Percentiles rank a stretch among this genome's conserved stretches.
Conservation (phyloP, 2,888 invertebrate species). For the Brachylomia viminalis region DNA sequence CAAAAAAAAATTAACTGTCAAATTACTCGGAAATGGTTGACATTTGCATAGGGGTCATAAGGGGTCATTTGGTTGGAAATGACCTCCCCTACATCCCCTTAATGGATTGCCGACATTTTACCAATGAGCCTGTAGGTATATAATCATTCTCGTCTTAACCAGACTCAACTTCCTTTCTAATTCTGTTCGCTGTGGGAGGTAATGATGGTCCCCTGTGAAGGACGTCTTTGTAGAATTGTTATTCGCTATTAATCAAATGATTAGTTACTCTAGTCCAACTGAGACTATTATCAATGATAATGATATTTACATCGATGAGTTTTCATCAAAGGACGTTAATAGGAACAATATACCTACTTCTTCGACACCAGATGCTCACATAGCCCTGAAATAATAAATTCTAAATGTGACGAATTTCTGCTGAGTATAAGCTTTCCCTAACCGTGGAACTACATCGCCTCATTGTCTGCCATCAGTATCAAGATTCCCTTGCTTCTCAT, state of each 20-base stretch:
- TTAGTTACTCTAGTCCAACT: neutral
- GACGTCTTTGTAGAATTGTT: too few species aligned
- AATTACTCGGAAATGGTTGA: too few species aligned
- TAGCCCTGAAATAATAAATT: neutral
- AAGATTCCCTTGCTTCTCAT: neutral
- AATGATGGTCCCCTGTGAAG: neutral
- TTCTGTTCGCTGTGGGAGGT: neutral
- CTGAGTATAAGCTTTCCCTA: too few species aligned
- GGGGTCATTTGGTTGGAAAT: too few species aligned
- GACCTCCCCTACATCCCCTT: too few species aligned
- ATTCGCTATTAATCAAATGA: neutral
- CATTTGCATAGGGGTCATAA: too few species aligned
- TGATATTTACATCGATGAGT: too few species aligned
- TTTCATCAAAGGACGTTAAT: neutral
- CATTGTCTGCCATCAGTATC: neutral
- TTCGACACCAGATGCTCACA: too few species aligned
- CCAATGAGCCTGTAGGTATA: too few species aligned
- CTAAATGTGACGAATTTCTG: neutral
- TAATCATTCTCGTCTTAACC: neutral
- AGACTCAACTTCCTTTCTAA: neutral
- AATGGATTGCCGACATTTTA: too few species aligned
- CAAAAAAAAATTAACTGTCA: too few species aligned
- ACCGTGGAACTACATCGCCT: too few species aligned
- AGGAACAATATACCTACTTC: neutral
- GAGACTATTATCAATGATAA: neutral